Evolutionary conservation across 2,113 vertebrate genomes (phyloP).

Genomic region (Edolisoma coerulescens): DNA sequence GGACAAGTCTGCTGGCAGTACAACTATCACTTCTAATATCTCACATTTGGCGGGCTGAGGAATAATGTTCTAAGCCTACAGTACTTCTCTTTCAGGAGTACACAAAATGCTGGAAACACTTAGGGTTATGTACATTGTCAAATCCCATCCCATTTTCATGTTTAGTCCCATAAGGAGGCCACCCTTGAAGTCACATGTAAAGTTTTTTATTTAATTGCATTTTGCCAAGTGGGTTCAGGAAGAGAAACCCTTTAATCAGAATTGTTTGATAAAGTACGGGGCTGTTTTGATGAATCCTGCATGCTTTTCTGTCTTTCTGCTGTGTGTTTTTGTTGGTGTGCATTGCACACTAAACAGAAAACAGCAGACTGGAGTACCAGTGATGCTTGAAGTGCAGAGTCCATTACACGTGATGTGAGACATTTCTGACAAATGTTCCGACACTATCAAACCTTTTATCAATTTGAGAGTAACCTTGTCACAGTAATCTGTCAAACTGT

Average conservation of each 20-base stretch:
- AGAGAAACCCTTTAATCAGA: not conserved
- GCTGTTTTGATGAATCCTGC: not conserved
- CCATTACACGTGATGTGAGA: constrained; percentile 61
- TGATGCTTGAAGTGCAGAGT: constrained; percentile 37
- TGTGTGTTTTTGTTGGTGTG: not conserved
- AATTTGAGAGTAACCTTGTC: constrained; percentile 76
- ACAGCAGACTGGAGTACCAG: not conserved
- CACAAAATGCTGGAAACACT: not conserved
- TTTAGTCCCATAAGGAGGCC: not conserved
- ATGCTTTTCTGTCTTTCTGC: not conserved
- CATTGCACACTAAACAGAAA: not conserved
- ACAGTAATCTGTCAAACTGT: constrained; percentile 72
- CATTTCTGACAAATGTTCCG: constrained; percentile 74
- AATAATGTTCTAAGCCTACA: not conserved
- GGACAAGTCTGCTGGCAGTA: not conserved
- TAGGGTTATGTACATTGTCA: not conserved
- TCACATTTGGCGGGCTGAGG: not conserved
- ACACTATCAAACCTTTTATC: constrained; percentile 79
- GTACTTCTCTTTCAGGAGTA: not conserved
- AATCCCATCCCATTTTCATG: not conserved
- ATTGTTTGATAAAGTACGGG: not conserved
- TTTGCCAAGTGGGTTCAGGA: not conserved
- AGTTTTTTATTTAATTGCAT: not conserved
- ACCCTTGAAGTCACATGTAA: not conserved
- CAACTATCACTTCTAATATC: not conserved